Percentiles rank a stretch among this genome's conserved stretches.
Evolutionary conservation across 2,113 vertebrate species (phyloP).

Genomic region (Dicrurus megarhynchus): DNA sequence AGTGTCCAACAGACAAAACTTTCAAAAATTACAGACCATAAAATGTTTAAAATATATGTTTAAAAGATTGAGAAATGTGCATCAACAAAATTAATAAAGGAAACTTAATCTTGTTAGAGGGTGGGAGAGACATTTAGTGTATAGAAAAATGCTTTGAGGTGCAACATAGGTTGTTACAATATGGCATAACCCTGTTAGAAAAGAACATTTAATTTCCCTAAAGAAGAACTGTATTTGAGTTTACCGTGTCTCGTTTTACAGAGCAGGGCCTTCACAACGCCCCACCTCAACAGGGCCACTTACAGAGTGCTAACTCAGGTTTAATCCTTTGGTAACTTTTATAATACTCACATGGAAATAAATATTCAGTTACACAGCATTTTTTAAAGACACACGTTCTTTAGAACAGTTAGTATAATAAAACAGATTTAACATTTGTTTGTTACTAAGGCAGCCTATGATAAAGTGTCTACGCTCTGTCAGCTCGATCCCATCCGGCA

Average conservation of each 20-base stretch:
- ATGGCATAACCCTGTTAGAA: slow-evolving; percentile 77
- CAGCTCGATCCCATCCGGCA: slow-evolving; percentile 55
- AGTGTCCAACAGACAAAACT: slow-evolving; percentile 77
- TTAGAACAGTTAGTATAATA: slow-evolving; percentile 73
- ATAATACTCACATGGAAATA: slow-evolving; percentile 83
- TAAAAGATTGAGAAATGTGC: slow-evolving; percentile 74
- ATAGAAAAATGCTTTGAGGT: slow-evolving; percentile 73
- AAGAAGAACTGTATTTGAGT: slow-evolving; percentile 68
- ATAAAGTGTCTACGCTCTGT: slow-evolving; percentile 73
- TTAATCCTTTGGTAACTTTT: slow-evolving; percentile 88
- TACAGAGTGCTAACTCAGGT: slow-evolving; percentile 65
- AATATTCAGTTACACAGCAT: slow-evolving; percentile 77
- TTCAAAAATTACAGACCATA: slow-evolving; percentile 77
- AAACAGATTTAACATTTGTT: slow-evolving; percentile 67
- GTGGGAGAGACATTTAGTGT: slow-evolving; percentile 72
- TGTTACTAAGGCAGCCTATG: slow-evolving; percentile 79
- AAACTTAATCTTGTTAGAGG: slow-evolving; percentile 72
- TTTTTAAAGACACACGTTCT: slow-evolving; percentile 66
- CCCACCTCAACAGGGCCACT: slow-evolving; percentile 55
- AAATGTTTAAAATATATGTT: slow-evolving; percentile 80
- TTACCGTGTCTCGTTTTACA: slow-evolving; percentile 49
- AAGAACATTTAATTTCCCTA: slow-evolving; percentile 69
- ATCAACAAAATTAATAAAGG: slow-evolving; percentile 74
- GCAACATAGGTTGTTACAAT: slow-evolving; percentile 62
- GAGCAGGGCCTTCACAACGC: slow-evolving; percentile 50